phyloP scores from a whole-genome alignment of 1,140 invertebrate genomes.

The Lanistes nyassanus region DNA sequence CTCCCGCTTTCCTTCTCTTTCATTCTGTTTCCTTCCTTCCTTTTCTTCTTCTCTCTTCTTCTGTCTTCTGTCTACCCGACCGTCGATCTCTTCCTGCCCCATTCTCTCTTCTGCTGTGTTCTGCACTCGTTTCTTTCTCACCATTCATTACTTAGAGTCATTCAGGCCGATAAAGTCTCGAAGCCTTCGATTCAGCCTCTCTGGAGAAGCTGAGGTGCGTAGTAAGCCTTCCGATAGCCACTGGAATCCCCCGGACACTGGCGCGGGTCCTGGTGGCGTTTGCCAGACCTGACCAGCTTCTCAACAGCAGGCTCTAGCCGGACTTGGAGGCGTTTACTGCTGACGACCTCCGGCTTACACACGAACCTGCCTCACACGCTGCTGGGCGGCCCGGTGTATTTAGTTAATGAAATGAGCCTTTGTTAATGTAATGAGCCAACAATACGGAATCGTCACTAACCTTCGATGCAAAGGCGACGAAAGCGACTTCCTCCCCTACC shows the following conservation, averaged over 20 bases:
- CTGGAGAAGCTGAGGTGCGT: background rate
- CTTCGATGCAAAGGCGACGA: background rate
- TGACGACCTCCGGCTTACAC: background rate
- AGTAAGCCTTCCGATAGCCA: background rate
- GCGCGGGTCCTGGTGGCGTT: background rate
- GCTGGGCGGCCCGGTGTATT: conserved; percentile 6
- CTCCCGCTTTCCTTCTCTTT: too few relatives aligned
- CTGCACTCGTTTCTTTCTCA: too few relatives aligned
- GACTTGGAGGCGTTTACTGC: background rate
- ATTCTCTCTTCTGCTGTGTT: too few relatives aligned
- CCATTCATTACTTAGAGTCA: background rate
- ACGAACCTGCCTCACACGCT: background rate
- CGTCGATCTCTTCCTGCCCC: too few relatives aligned
- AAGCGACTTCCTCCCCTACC: too few relatives aligned
- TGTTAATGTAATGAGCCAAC: conserved; percentile 13
- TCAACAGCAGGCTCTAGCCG: background rate
- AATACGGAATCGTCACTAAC: background rate
- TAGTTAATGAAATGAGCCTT: conserved; percentile 12
- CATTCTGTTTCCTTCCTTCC: too few relatives aligned
- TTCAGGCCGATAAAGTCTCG: background rate
- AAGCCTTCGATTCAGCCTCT: background rate
- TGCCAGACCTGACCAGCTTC: background rate
- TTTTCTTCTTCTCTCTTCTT: too few relatives aligned
- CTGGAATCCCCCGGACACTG: conserved; percentile 2
- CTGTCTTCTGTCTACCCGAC: too few relatives aligned